Evolutionary conservation across 2,888 invertebrate species (phyloP).

Genomic region (Dromius quadrimaculatus): DNA sequence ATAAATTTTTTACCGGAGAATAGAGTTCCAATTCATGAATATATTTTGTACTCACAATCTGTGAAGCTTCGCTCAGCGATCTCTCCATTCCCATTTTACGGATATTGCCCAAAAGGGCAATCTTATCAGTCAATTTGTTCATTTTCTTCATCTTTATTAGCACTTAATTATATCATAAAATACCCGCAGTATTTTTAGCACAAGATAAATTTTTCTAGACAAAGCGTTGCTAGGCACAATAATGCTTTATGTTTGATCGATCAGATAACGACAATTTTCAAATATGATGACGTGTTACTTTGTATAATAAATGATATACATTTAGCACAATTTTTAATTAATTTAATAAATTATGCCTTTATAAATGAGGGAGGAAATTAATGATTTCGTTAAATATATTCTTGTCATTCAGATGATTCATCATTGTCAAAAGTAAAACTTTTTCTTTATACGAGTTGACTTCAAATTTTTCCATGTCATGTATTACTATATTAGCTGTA

Average conservation of each 20-base stretch:
- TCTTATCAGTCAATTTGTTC: slow-evolving; percentile 34
- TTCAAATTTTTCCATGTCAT: too few species aligned
- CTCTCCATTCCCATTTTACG: slow-evolving; percentile 43
- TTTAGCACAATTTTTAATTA: not conserved
- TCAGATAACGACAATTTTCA: slow-evolving; percentile 21
- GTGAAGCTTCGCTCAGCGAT: slow-evolving; percentile 39
- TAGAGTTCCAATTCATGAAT: too few species aligned
- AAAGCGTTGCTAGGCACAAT: slow-evolving; percentile 27
- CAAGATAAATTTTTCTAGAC: slow-evolving; percentile 8
- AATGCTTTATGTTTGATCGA: slow-evolving; percentile 39
- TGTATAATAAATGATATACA: too few species aligned
- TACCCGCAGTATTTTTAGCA: slow-evolving; percentile 33
- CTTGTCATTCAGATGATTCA: too few species aligned
- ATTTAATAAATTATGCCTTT: not conserved
- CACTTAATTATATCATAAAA: slow-evolving; percentile 26
- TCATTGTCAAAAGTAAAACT: too few species aligned
- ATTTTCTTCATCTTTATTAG: slow-evolving; percentile 28
- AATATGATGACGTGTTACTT: slow-evolving; percentile 12
- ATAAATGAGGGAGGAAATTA: not conserved
- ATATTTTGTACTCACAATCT: slow-evolving; percentile 34
- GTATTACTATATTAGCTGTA: too few species aligned
- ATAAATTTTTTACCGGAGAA: too few species aligned
- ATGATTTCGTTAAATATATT: not conserved
- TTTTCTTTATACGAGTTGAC: too few species aligned
- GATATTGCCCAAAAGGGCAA: slow-evolving; percentile 33